phyloP scores from a whole-genome alignment of 2,888 invertebrate genomes.

The Lepidochrysops patricia region DNA sequence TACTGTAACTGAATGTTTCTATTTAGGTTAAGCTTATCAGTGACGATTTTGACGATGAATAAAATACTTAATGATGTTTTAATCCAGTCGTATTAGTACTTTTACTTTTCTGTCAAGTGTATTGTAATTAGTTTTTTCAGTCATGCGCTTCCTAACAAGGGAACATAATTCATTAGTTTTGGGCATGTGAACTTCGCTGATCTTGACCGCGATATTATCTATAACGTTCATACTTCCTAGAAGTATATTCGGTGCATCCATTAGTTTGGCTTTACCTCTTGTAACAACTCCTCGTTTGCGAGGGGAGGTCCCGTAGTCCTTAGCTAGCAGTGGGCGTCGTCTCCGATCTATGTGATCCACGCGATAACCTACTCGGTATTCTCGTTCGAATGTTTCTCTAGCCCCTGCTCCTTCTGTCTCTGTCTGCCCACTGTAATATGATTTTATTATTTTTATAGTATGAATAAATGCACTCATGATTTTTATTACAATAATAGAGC shows the following conservation, averaged over 20 bases:
- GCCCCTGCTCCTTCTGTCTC: slow-evolving; percentile 55
- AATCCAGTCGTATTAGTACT: slow-evolving; percentile 50
- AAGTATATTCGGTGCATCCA: slow-evolving; percentile 66
- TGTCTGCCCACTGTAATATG: slow-evolving; percentile 46
- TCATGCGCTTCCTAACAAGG: slow-evolving; percentile 72
- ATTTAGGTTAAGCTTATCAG: slow-evolving; percentile 19
- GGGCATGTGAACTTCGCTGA: slow-evolving; percentile 71
- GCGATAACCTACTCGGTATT: slow-evolving; percentile 20
- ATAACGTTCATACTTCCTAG: slow-evolving; percentile 51
- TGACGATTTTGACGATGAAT: slow-evolving; percentile 55
- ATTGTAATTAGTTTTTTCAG: slow-evolving; percentile 54
- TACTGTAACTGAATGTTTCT: slow-evolving; percentile 23
- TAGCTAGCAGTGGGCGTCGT: slow-evolving; percentile 42
- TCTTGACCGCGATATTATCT: slow-evolving; percentile 51
- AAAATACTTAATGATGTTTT: slow-evolving; percentile 46
- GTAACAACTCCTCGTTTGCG: slow-evolving; percentile 55
- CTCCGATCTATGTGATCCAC: slow-evolving; percentile 16
- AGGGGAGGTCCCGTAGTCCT: slow-evolving; percentile 41
- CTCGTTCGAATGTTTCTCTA: slow-evolving; percentile 27
- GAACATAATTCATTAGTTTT: slow-evolving; percentile 69
- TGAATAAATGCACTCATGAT: slow-evolving; percentile 65
- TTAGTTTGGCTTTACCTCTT: slow-evolving; percentile 66
- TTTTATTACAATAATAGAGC: slow-evolving; percentile 64
- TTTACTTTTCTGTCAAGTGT: slow-evolving; percentile 51
- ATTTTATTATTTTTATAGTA: slow-evolving; percentile 38